A percentile compares a stretch with the other conserved stretches of the same genome.
phyloP scores from a whole-genome alignment of 2,113 vertebrate genomes.

The Dromaius novaehollandiae region DNA sequence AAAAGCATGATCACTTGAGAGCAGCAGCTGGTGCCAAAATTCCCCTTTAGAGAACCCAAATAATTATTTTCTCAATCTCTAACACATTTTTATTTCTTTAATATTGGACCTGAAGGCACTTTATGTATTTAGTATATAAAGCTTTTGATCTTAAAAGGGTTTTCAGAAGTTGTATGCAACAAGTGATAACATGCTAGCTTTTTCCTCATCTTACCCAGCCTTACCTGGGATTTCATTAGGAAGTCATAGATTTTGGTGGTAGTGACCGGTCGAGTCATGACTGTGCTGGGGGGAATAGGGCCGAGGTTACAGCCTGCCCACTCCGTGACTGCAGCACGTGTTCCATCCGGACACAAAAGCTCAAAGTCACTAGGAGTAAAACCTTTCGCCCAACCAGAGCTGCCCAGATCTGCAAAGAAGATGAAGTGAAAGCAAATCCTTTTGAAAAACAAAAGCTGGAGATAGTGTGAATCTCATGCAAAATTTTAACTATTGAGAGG shows the following conservation, averaged over 20 bases:
- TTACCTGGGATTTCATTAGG: conserved; percentile 87
- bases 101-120: not conserved
- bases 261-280: conserved; percentile 88
- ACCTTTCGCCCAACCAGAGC: conserved; percentile 82
- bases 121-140: not conserved
- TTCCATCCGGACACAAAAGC: conserved; percentile 82
- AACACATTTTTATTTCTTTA: not conserved
- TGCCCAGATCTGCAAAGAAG: conserved; percentile 76
- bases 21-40: not conserved
- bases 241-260: conserved; percentile 84
- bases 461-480: not conserved
- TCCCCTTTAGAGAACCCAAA: not conserved
- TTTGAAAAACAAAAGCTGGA: not conserved
- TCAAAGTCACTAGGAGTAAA: conserved; percentile 79
- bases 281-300: conserved; percentile 79
- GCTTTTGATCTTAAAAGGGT: not conserved
- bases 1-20: not conserved
- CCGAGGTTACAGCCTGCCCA: conserved; percentile 88
- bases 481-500: not conserved
- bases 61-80: not conserved
- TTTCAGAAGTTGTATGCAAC: not conserved
- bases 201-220: not conserved
- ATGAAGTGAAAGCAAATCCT: not conserved
- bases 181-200: not conserved
- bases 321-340: conserved; percentile 77